A percentile compares a stretch with the other conserved stretches of the same genome.
Evolutionary conservation across 2,888 invertebrate species (phyloP).

Genomic region (Ophraella communa): DNA sequence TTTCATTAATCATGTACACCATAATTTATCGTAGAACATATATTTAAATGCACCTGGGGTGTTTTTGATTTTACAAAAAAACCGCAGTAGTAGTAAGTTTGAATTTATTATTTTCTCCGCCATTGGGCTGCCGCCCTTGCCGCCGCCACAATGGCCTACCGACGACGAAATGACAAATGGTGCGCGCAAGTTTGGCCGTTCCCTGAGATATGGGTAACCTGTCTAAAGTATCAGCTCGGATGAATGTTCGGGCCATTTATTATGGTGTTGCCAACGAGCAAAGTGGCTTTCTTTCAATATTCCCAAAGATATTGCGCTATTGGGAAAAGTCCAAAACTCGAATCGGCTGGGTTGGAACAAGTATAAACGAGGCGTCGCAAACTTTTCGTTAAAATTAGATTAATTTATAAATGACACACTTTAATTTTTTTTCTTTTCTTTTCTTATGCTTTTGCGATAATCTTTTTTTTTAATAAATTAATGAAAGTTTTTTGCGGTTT

Average conservation of each 20-base stretch:
- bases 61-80: too few species aligned
- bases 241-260: conserved; percentile 37
- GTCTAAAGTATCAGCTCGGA: conserved; percentile 46
- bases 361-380: conserved; percentile 4
- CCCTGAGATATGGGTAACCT: conserved; percentile 46
- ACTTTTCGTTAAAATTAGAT: conserved; percentile 10
- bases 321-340: conserved; percentile 26
- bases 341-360: too few species aligned
- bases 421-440: too few species aligned
- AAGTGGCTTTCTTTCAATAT: conserved; percentile 38
- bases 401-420: too few species aligned
- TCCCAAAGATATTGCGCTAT: conserved; percentile 23
- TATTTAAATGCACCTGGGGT: too few species aligned
- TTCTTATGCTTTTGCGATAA: too few species aligned
- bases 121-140: conserved; percentile 3
- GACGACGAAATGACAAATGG: conserved; percentile 41
- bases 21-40: too few species aligned
- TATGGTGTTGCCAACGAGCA: conserved; percentile 24
- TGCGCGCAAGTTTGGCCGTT: conserved; percentile 29
- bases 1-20: too few species aligned
- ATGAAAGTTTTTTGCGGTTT: too few species aligned
- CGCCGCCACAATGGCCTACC: conserved; percentile 14
- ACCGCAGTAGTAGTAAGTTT: too few species aligned
- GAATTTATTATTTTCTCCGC: conserved; percentile 1
- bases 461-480: too few species aligned